Evolutionary conservation across 2,113 vertebrate species (phyloP), one percentile per base, ranked within the genome.

Genomic region (Nesogale talazaci): DNA sequence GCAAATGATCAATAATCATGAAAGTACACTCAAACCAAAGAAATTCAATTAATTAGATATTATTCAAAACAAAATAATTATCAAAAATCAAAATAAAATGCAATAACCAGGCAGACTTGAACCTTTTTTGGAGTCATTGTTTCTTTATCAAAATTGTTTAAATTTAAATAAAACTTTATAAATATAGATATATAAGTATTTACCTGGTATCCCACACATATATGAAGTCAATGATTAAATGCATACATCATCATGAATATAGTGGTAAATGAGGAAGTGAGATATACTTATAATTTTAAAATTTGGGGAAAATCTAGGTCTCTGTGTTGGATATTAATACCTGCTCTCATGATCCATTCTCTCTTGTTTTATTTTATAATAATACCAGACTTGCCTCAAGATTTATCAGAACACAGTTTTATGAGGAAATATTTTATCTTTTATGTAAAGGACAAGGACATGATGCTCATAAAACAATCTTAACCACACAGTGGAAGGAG

Each of bases 141-240:
- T 22, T 63, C 23, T 63, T 22, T 63, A 15, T 72, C 25, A 83
- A 74, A 81, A 16, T 9, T 52, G 10, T 52, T 52, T 12, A 52
- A 10, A 12, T 5, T 52, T 52, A 52, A 52, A 52, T 52, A 52
- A 5, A 52, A 52, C 46, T 52, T 42, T 67, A 0, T 40, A 40
- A 83, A 77, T 29, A 6, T 7, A 74, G 19, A 5, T 3, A 72
- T 76, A 57, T 17, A n/a, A n/a, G 38, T n/a, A 11, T 77, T 85
- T 65, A 78, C 2, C 69, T n/a, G 46, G 14, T 52, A 72, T 81
- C 77, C 10, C 31, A 23, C 20, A 67, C 38, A 79, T 69, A 94
- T 22, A 56, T 67, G n/a, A 67, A 81, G 67, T 52, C 76, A 78
- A 11, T 86, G 82, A 77, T 52, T 75, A 91, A 83, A 86, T 16